Evolutionary conservation across 2,888 invertebrate genomes (phyloP), one percentile per base, ranked within the genome.

Genomic region (Plebejus anna): DNA sequence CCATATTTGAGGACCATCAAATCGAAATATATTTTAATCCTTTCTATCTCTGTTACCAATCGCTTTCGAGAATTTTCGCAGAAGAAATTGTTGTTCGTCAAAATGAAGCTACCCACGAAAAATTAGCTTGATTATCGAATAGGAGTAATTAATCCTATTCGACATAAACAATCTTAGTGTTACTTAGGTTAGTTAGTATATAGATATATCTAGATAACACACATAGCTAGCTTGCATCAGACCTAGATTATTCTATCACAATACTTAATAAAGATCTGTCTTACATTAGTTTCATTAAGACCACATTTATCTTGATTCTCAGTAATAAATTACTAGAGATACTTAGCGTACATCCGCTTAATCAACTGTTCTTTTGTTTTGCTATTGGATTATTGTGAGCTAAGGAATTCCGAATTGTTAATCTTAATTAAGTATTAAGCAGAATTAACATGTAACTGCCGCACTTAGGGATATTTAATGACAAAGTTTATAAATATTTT

Each of bases 201-300:
- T 38, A 38, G 38, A 38, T 51, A 13, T 22, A 59, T 22, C 22
- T 59, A 7, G n/a, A 22, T 22, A n/a, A 16, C 22, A n/a, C 59
- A n/a, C 59, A 22, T 6, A 28, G 61, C 22, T 28, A 61, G 61
- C 22, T 61, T 61, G 22, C 61, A n/a, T 61, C 61, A 32, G 66
- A 66, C 32, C 13, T 13, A 32, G 66, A 66, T 32, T 32, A 28
- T 32, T 28, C 66, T 66, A 66, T 32, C 32, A 66, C 66, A 66
- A 66, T 66, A 66, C 66, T 66, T 66, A 66, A 66, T 66, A 13
- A 66, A 32, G 66, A 13, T 32, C 66, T 32, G 32, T 66, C 66
- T 32, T 66, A 32, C 66, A 66, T 66, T 66, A 32, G 66, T 66
- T 66, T 66, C 66, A 66, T 66, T 66, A 66, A 28, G 66, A 6